Conservation (phyloP, 2,113 vertebrate genomes). For the Nestor notabilis region DNA sequence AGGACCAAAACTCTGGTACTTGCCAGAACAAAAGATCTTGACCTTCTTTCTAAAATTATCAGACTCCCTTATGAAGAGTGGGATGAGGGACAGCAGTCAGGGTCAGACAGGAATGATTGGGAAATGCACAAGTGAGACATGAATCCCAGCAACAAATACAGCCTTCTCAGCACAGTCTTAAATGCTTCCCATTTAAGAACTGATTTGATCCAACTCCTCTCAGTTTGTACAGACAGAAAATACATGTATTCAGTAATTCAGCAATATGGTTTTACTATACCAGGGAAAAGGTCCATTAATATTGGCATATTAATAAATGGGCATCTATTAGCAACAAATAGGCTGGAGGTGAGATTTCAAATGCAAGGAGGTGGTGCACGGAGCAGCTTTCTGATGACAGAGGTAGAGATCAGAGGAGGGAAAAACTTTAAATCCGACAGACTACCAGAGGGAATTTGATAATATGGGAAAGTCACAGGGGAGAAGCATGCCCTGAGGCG, state of each 20-base stretch:
- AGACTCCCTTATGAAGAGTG: neutral
- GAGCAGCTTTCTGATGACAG: neutral
- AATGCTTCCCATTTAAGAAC: neutral
- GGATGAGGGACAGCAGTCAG: neutral
- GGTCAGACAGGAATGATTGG: neutral
- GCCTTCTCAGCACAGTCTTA: neutral
- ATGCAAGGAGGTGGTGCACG: neutral
- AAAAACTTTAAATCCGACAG: neutral
- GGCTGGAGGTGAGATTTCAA: neutral
- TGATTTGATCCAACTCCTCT: neutral
- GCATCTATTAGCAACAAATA: neutral
- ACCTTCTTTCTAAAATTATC: neutral
- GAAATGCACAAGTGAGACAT: neutral
- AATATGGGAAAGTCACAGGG: neutral
- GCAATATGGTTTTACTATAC: neutral
- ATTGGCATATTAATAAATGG: slow-evolving; percentile 8
- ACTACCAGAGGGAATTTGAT: neutral
- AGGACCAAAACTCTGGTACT: neutral
- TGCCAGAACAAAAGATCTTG: neutral
- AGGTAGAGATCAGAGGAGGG: neutral
- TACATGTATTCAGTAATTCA: neutral
- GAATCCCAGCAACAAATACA: neutral
- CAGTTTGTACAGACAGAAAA: neutral
- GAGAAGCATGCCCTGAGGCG: neutral
- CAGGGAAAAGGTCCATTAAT: slow-evolving; percentile 15